A percentile compares a stretch with the other conserved stretches of the same genome.
These are phyloP conservation scores for Dasypogon diadema DNA, from an alignment of 2,888 invertebrate species.

Conservation along the genomic window DNA sequence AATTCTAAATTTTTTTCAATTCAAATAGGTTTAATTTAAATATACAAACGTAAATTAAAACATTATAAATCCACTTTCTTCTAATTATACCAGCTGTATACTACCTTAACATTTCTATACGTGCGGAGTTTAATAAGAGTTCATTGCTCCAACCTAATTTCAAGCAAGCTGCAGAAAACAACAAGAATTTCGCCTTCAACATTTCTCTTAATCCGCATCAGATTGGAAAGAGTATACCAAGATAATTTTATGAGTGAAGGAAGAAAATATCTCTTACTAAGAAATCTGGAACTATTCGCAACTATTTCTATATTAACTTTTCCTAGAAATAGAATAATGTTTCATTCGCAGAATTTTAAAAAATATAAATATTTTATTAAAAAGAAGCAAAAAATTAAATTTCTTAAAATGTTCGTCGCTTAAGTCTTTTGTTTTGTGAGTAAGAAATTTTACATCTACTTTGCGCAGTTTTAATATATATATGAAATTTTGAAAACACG, in stretches of 20 bases:
- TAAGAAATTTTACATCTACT: too few species aligned
- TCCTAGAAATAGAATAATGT: slow-evolving; percentile 30
- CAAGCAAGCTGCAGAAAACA: slow-evolving; percentile 61
- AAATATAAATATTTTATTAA: too few species aligned
- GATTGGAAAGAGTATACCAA: slow-evolving; percentile 7
- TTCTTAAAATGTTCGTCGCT: slow-evolving; percentile 49
- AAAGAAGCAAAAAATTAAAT: too few species aligned
- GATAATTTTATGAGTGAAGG: not conserved
- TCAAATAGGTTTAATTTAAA: too few species aligned
- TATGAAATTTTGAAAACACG: too few species aligned
- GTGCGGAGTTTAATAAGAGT: slow-evolving; percentile 58
- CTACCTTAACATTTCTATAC: too few species aligned
- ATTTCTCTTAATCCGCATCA: slow-evolving; percentile 33
- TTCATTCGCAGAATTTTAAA: not conserved
- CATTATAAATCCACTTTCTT: too few species aligned
- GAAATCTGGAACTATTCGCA: slow-evolving; percentile 9
- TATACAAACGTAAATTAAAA: too few species aligned
- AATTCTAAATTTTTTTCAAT: too few species aligned
- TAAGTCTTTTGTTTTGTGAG: slow-evolving; percentile 45
- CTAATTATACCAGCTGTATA: too few species aligned
- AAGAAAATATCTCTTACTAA: slow-evolving; percentile 8
- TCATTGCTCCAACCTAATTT: slow-evolving; percentile 68
- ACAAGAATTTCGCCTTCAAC: slow-evolving; percentile 51
- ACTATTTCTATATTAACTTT: too few species aligned
- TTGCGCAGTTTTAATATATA: too few species aligned